These are phyloP conservation scores for Lordiphosa stackelbergi DNA, from an alignment of 1,140 invertebrate species.

Conservation along the genomic window DNA sequence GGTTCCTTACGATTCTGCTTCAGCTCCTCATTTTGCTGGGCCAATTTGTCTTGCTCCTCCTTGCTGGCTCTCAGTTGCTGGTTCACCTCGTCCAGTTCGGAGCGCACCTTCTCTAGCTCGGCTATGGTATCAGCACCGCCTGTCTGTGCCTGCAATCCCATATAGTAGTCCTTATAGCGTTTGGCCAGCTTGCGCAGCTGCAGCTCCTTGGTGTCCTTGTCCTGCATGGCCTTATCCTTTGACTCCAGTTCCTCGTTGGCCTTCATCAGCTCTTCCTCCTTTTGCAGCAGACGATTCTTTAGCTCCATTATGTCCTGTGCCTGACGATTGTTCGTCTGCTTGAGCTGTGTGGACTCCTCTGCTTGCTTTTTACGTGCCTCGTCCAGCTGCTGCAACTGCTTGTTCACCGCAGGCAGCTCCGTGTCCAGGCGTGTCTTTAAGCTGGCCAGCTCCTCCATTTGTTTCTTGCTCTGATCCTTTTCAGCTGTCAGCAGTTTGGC, in stretches of 20 bases:
- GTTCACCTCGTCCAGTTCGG: slow-evolving; percentile 82
- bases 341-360: slow-evolving; percentile 78
- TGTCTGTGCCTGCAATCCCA: slow-evolving; percentile 81
- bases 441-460: slow-evolving; percentile 82
- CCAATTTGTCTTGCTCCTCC: slow-evolving; percentile 82
- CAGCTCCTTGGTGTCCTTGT: slow-evolving; percentile 86
- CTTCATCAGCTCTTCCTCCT: slow-evolving; percentile 81
- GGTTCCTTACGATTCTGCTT: slow-evolving; percentile 79
- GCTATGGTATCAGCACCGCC: slow-evolving; percentile 64
- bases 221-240: slow-evolving; percentile 84
- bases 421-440: slow-evolving; percentile 86
- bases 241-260: slow-evolving; percentile 84
- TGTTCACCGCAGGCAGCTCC: slow-evolving; percentile 81
- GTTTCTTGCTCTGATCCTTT: slow-evolving; percentile 82
- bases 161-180: slow-evolving; percentile 92
- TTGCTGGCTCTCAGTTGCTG: slow-evolving; percentile 80
- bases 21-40: slow-evolving; percentile 84
- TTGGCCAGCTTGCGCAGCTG: slow-evolving; percentile 94
- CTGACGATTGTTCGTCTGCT: slow-evolving; percentile 75
- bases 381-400: slow-evolving; percentile 78
- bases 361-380: slow-evolving; percentile 78
- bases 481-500: slow-evolving; percentile 86
- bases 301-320: slow-evolving; percentile 80
- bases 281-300: slow-evolving; percentile 79
- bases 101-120: slow-evolving; percentile 77